These are phyloP conservation scores for Trichoplusia ni DNA, from an alignment of 1,140 invertebrate species.

Conservation along the genomic window DNA sequence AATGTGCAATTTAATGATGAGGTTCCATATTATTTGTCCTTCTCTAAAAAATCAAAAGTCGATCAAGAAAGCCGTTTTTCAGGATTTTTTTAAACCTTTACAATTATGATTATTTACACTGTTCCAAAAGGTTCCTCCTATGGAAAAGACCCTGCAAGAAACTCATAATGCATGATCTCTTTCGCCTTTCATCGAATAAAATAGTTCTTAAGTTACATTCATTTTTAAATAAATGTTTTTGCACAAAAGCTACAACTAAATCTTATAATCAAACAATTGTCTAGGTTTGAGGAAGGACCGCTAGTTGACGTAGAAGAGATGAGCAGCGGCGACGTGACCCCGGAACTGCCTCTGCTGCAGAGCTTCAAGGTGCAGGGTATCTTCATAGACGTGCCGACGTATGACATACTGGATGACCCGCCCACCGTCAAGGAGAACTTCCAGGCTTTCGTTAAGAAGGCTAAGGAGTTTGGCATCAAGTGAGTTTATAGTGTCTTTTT, in stretches of 20 bases:
- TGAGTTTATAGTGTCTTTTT: constrained; percentile 43
- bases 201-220: too few species aligned
- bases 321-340: not conserved
- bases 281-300: constrained; percentile 83
- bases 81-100: too few species aligned
- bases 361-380: constrained; percentile 55
- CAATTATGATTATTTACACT: too few species aligned
- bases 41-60: too few species aligned
- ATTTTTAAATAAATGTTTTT: too few species aligned
- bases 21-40: too few species aligned
- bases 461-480: constrained; percentile 69
- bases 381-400: constrained; percentile 12
- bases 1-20: too few species aligned
- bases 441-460: constrained; percentile 67
- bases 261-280: not conserved
- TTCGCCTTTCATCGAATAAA: too few species aligned
- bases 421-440: constrained; percentile 47
- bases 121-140: too few species aligned
- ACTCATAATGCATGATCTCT: too few species aligned
- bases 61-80: too few species aligned
- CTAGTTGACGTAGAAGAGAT: constrained; percentile 81
- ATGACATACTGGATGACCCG: not conserved
- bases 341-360: constrained; percentile 46
- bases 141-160: too few species aligned
- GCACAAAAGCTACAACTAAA: not conserved